Evolutionary conservation across 1,140 invertebrate genomes (phyloP).

Genomic region (Laupala kohalensis): DNA sequence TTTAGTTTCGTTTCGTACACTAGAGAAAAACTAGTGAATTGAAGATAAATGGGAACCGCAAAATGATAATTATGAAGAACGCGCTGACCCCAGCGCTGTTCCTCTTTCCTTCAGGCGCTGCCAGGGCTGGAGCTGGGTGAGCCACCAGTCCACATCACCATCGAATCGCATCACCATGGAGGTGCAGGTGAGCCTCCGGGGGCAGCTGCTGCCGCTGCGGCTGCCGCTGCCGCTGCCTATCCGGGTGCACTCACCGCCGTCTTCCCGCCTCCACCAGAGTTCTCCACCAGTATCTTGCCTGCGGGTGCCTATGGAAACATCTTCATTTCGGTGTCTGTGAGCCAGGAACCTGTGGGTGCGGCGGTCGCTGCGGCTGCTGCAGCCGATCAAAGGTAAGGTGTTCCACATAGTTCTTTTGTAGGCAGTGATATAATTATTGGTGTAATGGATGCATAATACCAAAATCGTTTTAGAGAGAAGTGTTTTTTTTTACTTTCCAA

Average conservation of each 20-base stretch:
- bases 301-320: slow-evolving; percentile 53
- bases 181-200: neutral
- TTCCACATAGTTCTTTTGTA: slow-evolving; percentile 11
- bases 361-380: neutral
- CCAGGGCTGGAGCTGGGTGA: slow-evolving; percentile 33
- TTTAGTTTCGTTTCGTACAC: too few relatives aligned
- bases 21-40: too few relatives aligned
- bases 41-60: too few relatives aligned
- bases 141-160: slow-evolving; percentile 58
- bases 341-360: slow-evolving; percentile 39
- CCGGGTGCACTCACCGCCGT: slow-evolving; percentile 26
- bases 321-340: slow-evolving; percentile 58
- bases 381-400: slow-evolving; percentile 1
- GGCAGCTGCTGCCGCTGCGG: slow-evolving; percentile 19
- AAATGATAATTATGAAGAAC: too few relatives aligned
- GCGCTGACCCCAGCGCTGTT: too few relatives aligned
- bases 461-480: too few relatives aligned
- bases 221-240: neutral
- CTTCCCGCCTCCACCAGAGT: slow-evolving; percentile 48
- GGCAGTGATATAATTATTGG: too few relatives aligned
- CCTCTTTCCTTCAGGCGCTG: too few relatives aligned
- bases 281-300: slow-evolving; percentile 44
- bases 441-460: too few relatives aligned
- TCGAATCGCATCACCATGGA: slow-evolving; percentile 43
- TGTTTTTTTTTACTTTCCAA: too few relatives aligned